Percentiles rank a stretch among this genome's conserved stretches.
Conservation (phyloP, 2,888 invertebrate species). For the Incurvaria masculella region DNA sequence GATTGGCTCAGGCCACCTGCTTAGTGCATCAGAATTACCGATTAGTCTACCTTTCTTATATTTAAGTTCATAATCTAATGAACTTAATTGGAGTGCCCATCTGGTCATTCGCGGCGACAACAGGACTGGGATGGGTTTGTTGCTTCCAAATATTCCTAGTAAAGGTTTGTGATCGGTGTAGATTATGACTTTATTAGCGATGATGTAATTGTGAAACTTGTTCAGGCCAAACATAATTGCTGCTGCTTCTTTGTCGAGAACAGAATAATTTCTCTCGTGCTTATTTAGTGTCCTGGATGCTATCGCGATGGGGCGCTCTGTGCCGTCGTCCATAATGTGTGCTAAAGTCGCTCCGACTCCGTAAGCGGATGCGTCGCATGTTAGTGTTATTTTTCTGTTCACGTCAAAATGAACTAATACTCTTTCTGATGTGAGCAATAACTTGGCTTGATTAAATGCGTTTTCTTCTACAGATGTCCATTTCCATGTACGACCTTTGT, state of each 20-base stretch:
- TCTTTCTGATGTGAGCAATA: conserved; percentile 10
- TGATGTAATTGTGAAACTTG: conserved; percentile 20
- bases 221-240: conserved; percentile 25
- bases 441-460: conserved; percentile 18
- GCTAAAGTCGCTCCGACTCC: conserved; percentile 22
- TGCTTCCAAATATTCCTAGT: conserved; percentile 9
- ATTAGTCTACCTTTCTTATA: conserved; percentile 5
- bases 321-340: conserved; percentile 17
- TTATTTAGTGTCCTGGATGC: conserved; percentile 21
- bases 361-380: conserved; percentile 14
- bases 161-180: conserved; percentile 7
- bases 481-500: conserved; percentile 14
- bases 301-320: conserved; percentile 19
- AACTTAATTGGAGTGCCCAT: conserved; percentile 7
- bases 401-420: conserved; percentile 8
- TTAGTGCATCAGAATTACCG: conserved; percentile 9
- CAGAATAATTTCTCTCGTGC: conserved; percentile 19
- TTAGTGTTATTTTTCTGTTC: conserved; percentile 10
- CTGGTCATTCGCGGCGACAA: conserved; percentile 10
- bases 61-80: conserved; percentile 6
- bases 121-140: conserved; percentile 10
- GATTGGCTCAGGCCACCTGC: conserved; percentile 3
- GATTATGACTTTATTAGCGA: conserved; percentile 4
- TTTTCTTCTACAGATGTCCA: conserved; percentile 14
- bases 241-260: conserved; percentile 22